A percentile compares a stretch with the other conserved stretches of the same genome.
phyloP scores from a whole-genome alignment of 1,140 invertebrate genomes.

The Antheraea pernyi region DNA sequence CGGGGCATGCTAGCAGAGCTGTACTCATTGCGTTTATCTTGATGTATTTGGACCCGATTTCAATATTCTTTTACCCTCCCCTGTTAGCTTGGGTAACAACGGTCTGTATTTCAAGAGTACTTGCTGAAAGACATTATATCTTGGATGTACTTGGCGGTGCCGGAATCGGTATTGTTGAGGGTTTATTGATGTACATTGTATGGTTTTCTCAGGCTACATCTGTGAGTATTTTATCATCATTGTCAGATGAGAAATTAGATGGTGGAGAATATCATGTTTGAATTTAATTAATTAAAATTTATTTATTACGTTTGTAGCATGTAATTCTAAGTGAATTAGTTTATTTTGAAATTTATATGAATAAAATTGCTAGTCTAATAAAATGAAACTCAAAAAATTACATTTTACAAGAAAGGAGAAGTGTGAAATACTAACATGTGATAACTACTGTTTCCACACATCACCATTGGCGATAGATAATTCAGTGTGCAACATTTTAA shows the following conservation, averaged over 20 bases:
- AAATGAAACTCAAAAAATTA: no score
- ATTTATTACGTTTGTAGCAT: background rate
- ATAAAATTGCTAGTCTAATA: no score
- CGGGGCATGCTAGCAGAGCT: conserved; percentile 95
- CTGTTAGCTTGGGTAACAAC: conserved; percentile 87
- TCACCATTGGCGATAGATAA: no score
- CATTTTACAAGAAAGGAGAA: no score
- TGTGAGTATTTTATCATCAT: conserved; percentile 55
- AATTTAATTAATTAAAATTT: background rate
- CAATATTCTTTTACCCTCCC: conserved; percentile 81
- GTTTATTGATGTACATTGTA: conserved; percentile 82
- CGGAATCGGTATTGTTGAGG: conserved; percentile 88
- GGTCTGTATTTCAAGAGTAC: conserved; percentile 88
- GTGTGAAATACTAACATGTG: no score
- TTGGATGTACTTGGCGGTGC: conserved; percentile 91
- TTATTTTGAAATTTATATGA: no score
- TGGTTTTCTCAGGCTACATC: conserved; percentile 82
- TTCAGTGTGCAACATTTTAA: no score
- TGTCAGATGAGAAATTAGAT: conserved; percentile 70
- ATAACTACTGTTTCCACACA: no score
- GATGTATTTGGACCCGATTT: conserved; percentile 81
- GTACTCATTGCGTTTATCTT: conserved; percentile 88
- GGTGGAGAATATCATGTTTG: conserved; percentile 72
- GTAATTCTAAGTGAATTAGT: no score
- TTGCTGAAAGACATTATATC: conserved; percentile 89